These are phyloP conservation scores for rabbit (Oryctolagus cuniculus) DNA, from an alignment of 2,113 vertebrate species.

Conservation along the genomic window DNA sequence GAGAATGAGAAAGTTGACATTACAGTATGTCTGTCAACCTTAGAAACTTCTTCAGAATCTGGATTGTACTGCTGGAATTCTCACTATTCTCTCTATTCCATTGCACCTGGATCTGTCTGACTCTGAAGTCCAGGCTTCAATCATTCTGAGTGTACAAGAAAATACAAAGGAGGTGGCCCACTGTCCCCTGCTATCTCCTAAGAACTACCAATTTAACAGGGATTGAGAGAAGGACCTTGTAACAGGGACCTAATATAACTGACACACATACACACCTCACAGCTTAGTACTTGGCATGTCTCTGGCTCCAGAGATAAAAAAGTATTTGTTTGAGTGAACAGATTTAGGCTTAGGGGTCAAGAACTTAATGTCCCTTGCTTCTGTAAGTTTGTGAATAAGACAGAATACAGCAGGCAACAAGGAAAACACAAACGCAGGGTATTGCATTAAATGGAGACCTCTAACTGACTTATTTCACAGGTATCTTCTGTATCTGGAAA, in stretches of 20 bases:
- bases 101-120: not conserved
- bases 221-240: not conserved
- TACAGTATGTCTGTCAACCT: no score
- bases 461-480: not conserved
- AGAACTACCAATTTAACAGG: not conserved
- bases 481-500: not conserved
- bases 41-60: not conserved
- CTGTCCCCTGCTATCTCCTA: not conserved
- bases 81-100: not conserved
- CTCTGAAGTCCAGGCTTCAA: not conserved
- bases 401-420: not conserved
- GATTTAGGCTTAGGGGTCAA: not conserved
- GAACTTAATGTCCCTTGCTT: not conserved
- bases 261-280: not conserved
- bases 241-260: not conserved
- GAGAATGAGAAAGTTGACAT: no score
- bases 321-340: not conserved
- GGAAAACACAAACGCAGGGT: not conserved
- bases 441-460: not conserved
- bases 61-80: not conserved
- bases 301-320: not conserved
- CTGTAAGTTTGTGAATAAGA: constrained; percentile 18
- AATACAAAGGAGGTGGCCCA: not conserved
- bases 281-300: not conserved
- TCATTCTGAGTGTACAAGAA: not conserved